phyloP scores from a whole-genome alignment of 2,797 vertebrate genomes.

The Epinephelus malabaricus region DNA sequence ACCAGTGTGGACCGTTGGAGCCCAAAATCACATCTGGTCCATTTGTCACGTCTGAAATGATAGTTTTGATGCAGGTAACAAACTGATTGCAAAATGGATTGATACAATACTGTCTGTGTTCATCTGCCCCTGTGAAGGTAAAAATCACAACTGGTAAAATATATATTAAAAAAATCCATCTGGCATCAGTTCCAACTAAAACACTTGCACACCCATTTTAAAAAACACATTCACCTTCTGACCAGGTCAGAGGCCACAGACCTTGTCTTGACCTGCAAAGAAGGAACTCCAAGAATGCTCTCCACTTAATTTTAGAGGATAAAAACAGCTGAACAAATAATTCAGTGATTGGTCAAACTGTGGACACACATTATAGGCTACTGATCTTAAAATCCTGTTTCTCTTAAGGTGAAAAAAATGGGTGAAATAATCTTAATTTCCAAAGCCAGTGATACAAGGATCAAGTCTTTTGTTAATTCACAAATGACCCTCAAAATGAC shows the following conservation, averaged over 20 bases:
- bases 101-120: not conserved
- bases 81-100: not conserved
- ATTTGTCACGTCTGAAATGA: not conserved
- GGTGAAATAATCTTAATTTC: no score
- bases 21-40: slow-evolving; percentile 3
- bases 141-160: not conserved
- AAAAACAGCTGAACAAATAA: slow-evolving; percentile 22
- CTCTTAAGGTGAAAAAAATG: not conserved
- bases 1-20: not conserved
- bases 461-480: not conserved
- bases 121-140: not conserved
- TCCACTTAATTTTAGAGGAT: not conserved
- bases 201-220: slow-evolving; percentile 7
- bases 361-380: not conserved
- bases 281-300: slow-evolving; percentile 48
- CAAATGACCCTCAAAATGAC: not conserved
- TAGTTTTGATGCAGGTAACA: not conserved
- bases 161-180: not conserved
- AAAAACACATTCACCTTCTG: slow-evolving; percentile 20
- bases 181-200: not conserved
- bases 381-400: not conserved
- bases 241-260: slow-evolving; percentile 33
- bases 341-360: not conserved
- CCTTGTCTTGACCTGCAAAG: slow-evolving; percentile 22
- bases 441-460: not conserved